Evolutionary conservation across 2,888 invertebrate genomes (phyloP), one percentile per base, ranked within the genome.

Genomic region (Nemurella pictetii): DNA sequence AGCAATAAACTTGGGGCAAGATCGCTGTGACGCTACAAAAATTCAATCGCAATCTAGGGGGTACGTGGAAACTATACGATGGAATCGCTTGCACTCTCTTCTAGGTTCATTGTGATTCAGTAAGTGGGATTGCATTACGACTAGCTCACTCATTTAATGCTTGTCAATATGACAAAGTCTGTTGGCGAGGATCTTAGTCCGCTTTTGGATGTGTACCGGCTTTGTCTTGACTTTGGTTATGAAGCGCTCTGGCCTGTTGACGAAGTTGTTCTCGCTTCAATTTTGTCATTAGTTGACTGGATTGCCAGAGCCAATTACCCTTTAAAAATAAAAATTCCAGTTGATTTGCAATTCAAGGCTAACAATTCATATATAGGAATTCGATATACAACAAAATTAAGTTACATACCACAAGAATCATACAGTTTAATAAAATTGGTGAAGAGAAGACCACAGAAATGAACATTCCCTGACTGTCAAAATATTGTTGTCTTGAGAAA

Each of bases 371-470:
- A 75, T 75, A 2, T n/a, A 26, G 15, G 7, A 7, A 27, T 75
- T 20, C n/a, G n/a, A n/a, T n/a, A 35, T 7, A 7, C 35, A 35
- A 12, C 35, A 35, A 35, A n/a, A 35, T 35, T 7, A 35, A 35
- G 35, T 35, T 35, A 12, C 35, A 35, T 93, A 98, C 97, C 93
- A 98, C 96, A 94, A 98, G 95, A 87, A 98, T 93, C 94, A 98
- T 96, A 89, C 97, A 98, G 91, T 97, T 98, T 84, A 98, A 92
- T 85, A 98, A 92, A 89, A 98, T 95, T 28, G 98, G 98, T 89
- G 96, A 95, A n/a, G 97, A 98, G 91, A 97, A 97, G 28, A 98
- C 96, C 15, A 97, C 93, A 0, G 98, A 98, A 92, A 98, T 97
- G 90, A 98, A 98, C 84, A 98, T 92, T 27, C 98, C 98, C 91